phyloP scores from a whole-genome alignment of 2,888 invertebrate genomes.

The Eristalinus aeneus region DNA sequence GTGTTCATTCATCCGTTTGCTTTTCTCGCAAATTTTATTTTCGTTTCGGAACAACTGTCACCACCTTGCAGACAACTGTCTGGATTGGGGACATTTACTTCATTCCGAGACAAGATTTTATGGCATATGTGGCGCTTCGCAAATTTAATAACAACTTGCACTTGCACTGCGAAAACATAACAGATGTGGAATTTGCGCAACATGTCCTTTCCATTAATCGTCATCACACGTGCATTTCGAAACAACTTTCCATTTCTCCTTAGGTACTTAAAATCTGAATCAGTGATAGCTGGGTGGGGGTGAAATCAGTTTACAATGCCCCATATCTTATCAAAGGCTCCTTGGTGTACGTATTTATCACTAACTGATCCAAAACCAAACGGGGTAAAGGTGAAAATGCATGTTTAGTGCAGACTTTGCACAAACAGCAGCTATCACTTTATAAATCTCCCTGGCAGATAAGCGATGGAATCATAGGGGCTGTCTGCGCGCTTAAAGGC shows the following conservation, averaged over 20 bases:
- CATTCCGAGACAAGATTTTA: not conserved
- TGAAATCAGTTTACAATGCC: not conserved
- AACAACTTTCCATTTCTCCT: not conserved
- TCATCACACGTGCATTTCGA: too few species aligned
- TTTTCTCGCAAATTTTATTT: too few species aligned
- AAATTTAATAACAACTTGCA: not conserved
- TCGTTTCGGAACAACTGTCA: not conserved
- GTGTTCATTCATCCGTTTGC: not conserved
- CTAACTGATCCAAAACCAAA: not conserved
- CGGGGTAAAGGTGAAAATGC: not conserved
- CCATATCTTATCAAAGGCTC: not conserved
- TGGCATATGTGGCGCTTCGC: not conserved
- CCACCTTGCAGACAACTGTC: not conserved
- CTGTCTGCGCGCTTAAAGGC: not conserved
- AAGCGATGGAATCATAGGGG: not conserved
- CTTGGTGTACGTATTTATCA: not conserved
- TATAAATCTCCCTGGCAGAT: not conserved
- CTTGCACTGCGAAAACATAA: too few species aligned
- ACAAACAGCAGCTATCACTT: not conserved
- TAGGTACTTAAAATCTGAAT: not conserved
- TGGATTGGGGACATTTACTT: not conserved
- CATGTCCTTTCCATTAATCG: not conserved
- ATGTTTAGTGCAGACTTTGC: not conserved
- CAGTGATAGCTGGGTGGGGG: not conserved
- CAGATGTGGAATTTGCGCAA: too few species aligned